phyloP scores from a whole-genome alignment of 2,113 vertebrate genomes.

The Nannobrachium achirus region DNA sequence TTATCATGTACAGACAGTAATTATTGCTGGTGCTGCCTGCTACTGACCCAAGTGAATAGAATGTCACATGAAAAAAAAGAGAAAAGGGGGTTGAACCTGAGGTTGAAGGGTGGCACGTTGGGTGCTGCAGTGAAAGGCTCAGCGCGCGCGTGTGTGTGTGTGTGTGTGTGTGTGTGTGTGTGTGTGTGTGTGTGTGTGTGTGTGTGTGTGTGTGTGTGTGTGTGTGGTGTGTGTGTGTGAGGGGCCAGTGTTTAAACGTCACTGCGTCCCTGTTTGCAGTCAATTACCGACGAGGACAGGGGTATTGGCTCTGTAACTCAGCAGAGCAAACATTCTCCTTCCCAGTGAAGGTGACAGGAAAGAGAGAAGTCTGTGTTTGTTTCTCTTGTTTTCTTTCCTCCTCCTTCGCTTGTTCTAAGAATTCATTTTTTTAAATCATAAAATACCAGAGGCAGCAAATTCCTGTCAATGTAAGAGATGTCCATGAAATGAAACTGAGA shows the following conservation, averaged over 20 bases:
- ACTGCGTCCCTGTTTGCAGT: constrained; percentile 80
- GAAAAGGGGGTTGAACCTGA: constrained; percentile 53
- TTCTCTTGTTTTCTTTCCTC: constrained; percentile 38
- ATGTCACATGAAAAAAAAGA: constrained; percentile 71
- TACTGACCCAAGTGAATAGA: constrained; percentile 82
- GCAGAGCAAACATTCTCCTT: constrained; percentile 73
- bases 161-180: neutral
- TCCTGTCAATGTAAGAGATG: constrained; percentile 51
- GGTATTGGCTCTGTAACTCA: constrained; percentile 67
- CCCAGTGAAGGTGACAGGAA: constrained; percentile 56
- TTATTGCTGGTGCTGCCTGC: constrained; percentile 85
- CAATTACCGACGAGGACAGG: constrained; percentile 79
- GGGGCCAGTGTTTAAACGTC: constrained; percentile 72
- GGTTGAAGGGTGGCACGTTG: constrained; percentile 50
- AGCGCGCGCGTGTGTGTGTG: neutral
- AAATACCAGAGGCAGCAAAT: constrained; percentile 19
- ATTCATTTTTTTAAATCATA: neutral
- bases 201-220: constrained; percentile 27
- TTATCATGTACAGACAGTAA: constrained; percentile 86
- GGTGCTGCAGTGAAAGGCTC: constrained; percentile 19
- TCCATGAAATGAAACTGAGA: constrained; percentile 50
- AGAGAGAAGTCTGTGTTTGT: constrained; percentile 55
- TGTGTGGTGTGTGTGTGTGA: constrained; percentile 7
- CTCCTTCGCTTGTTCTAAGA: neutral
- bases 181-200: neutral